These are phyloP conservation scores for Ethmia dodecea DNA, from an alignment of 2,888 invertebrate species.

Conservation along the genomic window DNA sequence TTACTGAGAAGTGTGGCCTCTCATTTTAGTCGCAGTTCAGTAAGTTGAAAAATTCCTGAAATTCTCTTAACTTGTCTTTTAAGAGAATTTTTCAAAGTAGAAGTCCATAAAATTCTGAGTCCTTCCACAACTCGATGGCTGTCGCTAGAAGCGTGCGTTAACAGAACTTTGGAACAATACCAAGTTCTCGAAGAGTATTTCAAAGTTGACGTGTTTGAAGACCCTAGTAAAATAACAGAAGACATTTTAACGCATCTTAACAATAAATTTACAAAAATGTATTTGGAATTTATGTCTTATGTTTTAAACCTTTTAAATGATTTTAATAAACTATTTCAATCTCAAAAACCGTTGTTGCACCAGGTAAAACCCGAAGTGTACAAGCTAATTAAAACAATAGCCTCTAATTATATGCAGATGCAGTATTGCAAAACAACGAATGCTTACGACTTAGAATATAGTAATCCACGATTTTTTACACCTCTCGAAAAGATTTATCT, in stretches of 20 bases:
- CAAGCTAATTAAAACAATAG: constrained; percentile 14
- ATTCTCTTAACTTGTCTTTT: no score
- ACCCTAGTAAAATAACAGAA: constrained; percentile 16
- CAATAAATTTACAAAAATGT: constrained; percentile 15
- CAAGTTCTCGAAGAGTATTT: constrained; percentile 13
- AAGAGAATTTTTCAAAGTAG: constrained; percentile 13
- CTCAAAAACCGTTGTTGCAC: constrained; percentile 10
- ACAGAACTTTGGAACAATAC: constrained; percentile 16
- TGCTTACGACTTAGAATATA: constrained; percentile 13
- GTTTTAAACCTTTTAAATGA: constrained; percentile 2
- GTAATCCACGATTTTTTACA: constrained; percentile 14
- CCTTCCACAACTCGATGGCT: constrained; percentile 17
- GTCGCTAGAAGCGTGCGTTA: constrained; percentile 16
- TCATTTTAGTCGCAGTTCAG: constrained; percentile 15
- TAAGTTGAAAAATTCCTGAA: constrained; percentile 8
- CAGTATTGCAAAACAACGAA: constrained; percentile 13
- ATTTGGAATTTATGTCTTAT: constrained; percentile 18
- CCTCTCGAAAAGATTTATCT: constrained; percentile 17
- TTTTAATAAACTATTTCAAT: constrained; percentile 5
- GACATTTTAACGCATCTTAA: constrained; percentile 7
- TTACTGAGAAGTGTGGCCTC: constrained; percentile 26
- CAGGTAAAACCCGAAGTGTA: constrained; percentile 8
- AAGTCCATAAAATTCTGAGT: constrained; percentile 17
- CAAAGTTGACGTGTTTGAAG: constrained; percentile 12
- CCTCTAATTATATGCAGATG: constrained; percentile 12